These are phyloP conservation scores for Cynodonichthys magdalenae DNA, from an alignment of 2,797 vertebrate species.

Conservation along the genomic window DNA sequence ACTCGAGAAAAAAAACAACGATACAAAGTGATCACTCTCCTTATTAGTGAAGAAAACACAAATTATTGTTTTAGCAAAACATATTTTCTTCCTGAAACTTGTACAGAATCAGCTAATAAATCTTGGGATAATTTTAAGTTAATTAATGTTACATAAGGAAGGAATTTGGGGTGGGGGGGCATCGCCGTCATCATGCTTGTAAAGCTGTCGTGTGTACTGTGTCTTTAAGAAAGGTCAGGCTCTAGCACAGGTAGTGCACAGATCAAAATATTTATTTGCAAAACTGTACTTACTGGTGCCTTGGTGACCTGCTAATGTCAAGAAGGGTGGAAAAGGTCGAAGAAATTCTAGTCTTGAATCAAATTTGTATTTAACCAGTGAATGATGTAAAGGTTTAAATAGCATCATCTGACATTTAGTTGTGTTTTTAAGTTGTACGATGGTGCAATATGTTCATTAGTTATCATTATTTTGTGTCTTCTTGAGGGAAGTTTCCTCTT, in stretches of 20 bases:
- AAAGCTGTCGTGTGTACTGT: conserved; percentile 39
- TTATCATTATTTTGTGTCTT: not conserved
- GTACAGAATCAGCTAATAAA: conserved; percentile 72
- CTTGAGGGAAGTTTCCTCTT: conserved; percentile 11
- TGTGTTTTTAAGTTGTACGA: conserved; percentile 42
- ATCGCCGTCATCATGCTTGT: conserved; percentile 43
- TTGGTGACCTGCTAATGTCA: conserved; percentile 72
- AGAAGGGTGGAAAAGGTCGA: conserved; percentile 48
- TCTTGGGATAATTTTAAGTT: conserved; percentile 68
- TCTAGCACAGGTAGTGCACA: conserved; percentile 48
- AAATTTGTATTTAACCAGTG: conserved; percentile 9
- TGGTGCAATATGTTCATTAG: conserved; percentile 33
- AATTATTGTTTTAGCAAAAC: conserved; percentile 35
- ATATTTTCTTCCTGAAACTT: conserved; percentile 54
- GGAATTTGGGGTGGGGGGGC: conserved; percentile 31
- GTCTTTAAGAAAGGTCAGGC: conserved; percentile 32
- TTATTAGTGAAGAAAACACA: conserved; percentile 17
- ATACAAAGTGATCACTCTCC: conserved; percentile 63
- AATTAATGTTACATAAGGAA: conserved; percentile 58
- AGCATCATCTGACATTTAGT: conserved; percentile 44
- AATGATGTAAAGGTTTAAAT: conserved; percentile 22
- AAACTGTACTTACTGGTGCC: conserved; percentile 76
- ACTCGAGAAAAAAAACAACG: conserved; percentile 77
- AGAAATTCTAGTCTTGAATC: conserved; percentile 17
- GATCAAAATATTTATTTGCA: conserved; percentile 51